Conservation (phyloP, 2,797 vertebrate genomes). For the Ctenosaura bakeri region DNA sequence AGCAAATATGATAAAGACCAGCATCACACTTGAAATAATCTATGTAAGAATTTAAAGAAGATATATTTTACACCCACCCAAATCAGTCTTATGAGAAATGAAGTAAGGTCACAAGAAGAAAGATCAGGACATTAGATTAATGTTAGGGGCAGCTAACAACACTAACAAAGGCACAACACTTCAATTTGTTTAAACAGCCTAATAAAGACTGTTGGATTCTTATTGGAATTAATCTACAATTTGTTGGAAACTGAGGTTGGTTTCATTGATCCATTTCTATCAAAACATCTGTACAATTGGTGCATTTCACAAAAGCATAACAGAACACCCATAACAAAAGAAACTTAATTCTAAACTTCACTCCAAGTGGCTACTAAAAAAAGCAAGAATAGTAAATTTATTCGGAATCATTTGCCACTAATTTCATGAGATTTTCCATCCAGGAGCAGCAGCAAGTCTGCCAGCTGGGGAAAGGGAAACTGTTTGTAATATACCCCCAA, state of each 20-base stretch:
- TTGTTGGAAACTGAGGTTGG: neutral
- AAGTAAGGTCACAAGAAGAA: neutral
- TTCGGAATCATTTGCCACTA: neutral
- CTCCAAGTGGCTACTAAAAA: neutral
- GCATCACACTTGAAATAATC: neutral
- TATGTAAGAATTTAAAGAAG: neutral
- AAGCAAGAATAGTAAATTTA: neutral
- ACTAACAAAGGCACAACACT: conserved; percentile 41
- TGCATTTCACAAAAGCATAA: neutral
- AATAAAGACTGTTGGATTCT: conserved; percentile 3
- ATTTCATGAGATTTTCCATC: neutral
- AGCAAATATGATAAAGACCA: conserved; percentile 5
- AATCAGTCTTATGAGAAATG: conserved; percentile 11
- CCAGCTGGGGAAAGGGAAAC: neutral
- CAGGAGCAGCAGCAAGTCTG: neutral
- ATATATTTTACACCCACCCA: neutral
- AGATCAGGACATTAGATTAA: conserved; percentile 20
- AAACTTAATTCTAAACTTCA: neutral
- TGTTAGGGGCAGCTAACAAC: neutral
- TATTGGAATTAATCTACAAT: neutral
- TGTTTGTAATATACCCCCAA: neutral
- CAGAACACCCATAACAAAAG: neutral
- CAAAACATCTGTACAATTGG: neutral
- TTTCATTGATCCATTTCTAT: neutral
- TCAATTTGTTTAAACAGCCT: conserved; percentile 14